phyloP scores from a whole-genome alignment of 2,113 vertebrate species.

The Camelus dromedarius region DNA sequence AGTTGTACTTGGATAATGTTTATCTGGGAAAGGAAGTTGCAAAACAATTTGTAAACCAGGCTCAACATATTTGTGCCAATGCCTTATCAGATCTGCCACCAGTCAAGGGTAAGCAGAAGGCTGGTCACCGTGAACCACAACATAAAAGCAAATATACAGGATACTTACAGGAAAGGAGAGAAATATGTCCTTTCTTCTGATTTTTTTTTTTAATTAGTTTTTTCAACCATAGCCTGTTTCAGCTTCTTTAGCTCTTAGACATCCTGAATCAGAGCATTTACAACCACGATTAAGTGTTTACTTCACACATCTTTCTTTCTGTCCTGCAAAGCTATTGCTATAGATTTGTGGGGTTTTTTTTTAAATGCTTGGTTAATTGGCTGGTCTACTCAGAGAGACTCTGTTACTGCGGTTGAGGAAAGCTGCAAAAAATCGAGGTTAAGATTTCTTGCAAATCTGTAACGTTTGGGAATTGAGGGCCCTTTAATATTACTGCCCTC shows the following conservation, averaged over 20 bases:
- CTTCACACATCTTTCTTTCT: conserved; percentile 83
- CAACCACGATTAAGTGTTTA: conserved; percentile 73
- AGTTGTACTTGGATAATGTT: conserved; percentile 76
- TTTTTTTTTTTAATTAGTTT: neutral
- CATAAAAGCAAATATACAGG: neutral
- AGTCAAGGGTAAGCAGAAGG: conserved; percentile 65
- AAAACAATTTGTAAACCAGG: conserved; percentile 85
- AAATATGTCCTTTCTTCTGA: conserved; percentile 14
- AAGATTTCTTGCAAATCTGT: conserved; percentile 83
- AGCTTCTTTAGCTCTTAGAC: conserved; percentile 45
- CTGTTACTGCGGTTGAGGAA: conserved; percentile 83
- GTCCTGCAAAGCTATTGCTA: conserved; percentile 81
- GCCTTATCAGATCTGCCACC: conserved; percentile 81
- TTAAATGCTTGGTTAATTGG: conserved; percentile 84
- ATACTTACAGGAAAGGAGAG: neutral
- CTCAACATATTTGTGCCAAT: conserved; percentile 34
- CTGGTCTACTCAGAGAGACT: conserved; percentile 71
- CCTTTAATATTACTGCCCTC: conserved; percentile 76
- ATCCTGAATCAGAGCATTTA: conserved; percentile 43
- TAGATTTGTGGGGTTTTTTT: conserved; percentile 86
- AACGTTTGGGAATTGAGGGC: conserved; percentile 73
- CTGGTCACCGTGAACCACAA: neutral
- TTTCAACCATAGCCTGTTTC: conserved; percentile 40
- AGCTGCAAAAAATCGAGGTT: conserved; percentile 80
- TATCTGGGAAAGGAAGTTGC: conserved; percentile 78